Evolutionary conservation across 2,797 vertebrate genomes (phyloP).

Genomic region (Benthosema pterotum): DNA sequence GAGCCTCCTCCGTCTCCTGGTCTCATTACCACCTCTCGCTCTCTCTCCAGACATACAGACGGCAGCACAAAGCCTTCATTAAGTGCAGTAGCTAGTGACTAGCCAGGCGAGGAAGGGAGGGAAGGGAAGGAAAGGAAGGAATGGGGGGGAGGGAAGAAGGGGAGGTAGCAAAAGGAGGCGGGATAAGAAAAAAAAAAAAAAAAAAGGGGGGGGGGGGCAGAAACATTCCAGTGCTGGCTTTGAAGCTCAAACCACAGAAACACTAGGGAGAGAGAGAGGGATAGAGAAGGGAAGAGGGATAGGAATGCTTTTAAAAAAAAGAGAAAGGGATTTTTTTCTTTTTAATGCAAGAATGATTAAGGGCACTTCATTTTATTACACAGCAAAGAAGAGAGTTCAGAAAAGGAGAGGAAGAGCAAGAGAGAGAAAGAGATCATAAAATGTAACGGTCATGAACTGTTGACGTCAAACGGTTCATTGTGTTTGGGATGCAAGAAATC

Average conservation of each 20-base stretch:
- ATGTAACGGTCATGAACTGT: too few relatives aligned
- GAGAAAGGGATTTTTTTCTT: conserved; percentile 11
- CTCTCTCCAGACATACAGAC: conserved; percentile 50
- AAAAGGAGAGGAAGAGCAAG: conserved; percentile 24
- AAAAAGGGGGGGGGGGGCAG: too few relatives aligned
- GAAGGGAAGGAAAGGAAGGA: conserved; percentile 44
- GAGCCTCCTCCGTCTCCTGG: too few relatives aligned
- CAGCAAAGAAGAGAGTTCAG: conserved; percentile 19
- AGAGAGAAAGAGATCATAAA: conserved; percentile 26
- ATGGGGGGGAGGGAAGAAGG: conserved; percentile 34
- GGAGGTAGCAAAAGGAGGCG: conserved; percentile 10
- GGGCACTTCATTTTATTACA: too few relatives aligned
- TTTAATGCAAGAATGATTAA: too few relatives aligned
- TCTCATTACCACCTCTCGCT: conserved; percentile 35
- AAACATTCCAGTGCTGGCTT: conserved; percentile 69
- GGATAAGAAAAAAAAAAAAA: too few relatives aligned
- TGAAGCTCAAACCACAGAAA: conserved; percentile 66
- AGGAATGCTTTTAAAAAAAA: too few relatives aligned
- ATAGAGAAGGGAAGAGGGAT: conserved; percentile 24
- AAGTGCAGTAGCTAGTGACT: conserved; percentile 54
- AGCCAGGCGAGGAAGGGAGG: conserved; percentile 62
- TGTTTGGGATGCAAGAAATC: too few relatives aligned
- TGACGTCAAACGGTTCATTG: too few relatives aligned
- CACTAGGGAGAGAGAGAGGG: not conserved
- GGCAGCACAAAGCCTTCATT: conserved; percentile 67